Percentiles rank a stretch among this genome's conserved stretches.
Evolutionary conservation across 2,113 vertebrate species (phyloP).

Genomic region (Cavia aperea): DNA sequence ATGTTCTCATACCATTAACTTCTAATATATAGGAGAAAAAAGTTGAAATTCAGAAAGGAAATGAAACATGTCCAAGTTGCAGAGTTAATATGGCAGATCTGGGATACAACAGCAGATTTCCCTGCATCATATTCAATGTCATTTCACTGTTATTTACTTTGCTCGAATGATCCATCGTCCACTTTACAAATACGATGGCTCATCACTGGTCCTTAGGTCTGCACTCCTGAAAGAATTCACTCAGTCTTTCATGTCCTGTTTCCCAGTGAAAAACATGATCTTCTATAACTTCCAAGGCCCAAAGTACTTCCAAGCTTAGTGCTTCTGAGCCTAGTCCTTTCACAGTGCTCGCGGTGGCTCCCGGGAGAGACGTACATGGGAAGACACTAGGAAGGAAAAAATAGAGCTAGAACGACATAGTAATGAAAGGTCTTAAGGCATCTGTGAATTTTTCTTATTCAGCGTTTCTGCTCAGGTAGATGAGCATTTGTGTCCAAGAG

Average conservation of each 20-base stretch:
- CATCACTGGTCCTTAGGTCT: neutral
- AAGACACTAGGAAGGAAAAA: neutral
- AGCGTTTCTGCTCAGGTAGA: neutral
- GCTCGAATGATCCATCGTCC: neutral
- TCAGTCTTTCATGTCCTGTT: neutral
- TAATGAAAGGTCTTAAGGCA: neutral
- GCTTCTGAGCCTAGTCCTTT: neutral
- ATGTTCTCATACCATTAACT: neutral
- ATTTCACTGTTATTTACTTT: neutral
- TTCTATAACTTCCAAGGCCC: neutral
- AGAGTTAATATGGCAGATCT: neutral
- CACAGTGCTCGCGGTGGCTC: accelerated
- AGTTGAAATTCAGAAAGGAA: neutral
- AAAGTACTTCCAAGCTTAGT: neutral
- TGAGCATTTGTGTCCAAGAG: neutral
- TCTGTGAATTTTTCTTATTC: neutral
- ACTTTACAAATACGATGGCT: neutral
- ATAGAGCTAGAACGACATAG: neutral
- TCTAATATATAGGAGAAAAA: neutral
- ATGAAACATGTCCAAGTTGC: too few species aligned
- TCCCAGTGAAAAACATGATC: neutral
- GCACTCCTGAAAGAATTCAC: neutral
- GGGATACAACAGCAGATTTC: neutral
- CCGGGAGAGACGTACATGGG: neutral
- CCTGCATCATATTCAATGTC: neutral